phyloP scores from a whole-genome alignment of 2,113 vertebrate species.

The Panthera leo region DNA sequence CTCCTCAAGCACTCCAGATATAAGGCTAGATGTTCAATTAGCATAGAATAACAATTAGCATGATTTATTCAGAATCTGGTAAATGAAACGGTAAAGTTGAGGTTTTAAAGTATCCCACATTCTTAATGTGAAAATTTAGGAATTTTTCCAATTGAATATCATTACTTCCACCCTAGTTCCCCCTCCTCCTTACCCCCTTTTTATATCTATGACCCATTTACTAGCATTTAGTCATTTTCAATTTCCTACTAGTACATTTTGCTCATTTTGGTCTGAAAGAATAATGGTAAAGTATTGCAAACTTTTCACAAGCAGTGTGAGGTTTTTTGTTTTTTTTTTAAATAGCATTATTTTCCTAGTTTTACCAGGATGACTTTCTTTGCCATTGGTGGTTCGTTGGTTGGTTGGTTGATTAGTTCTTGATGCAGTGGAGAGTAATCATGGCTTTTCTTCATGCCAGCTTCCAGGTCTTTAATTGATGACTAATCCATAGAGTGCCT shows the following conservation, averaged over 20 bases:
- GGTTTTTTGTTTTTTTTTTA: background rate
- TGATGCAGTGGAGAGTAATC: background rate
- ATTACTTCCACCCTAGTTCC: background rate
- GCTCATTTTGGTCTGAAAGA: background rate
- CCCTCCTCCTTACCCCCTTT: background rate
- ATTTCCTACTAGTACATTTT: background rate
- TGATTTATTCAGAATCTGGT: background rate
- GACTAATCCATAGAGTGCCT: background rate
- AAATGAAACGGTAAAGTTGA: background rate
- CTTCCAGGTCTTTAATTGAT: background rate
- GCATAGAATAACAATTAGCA: background rate
- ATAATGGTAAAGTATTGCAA: background rate
- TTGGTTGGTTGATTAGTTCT: background rate
- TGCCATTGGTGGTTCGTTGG: background rate
- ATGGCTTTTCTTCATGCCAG: background rate
- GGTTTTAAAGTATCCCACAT: background rate
- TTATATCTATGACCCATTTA: background rate
- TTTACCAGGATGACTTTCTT: background rate
- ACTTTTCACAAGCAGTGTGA: background rate
- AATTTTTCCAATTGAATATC: background rate
- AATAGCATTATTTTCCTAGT: background rate
- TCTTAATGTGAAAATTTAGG: background rate
- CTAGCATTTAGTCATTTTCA: background rate
- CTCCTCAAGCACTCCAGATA: background rate
- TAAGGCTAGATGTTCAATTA: background rate